Evolutionary conservation across 2,113 vertebrate genomes (phyloP).

Genomic region (Circaetus gallicus): DNA sequence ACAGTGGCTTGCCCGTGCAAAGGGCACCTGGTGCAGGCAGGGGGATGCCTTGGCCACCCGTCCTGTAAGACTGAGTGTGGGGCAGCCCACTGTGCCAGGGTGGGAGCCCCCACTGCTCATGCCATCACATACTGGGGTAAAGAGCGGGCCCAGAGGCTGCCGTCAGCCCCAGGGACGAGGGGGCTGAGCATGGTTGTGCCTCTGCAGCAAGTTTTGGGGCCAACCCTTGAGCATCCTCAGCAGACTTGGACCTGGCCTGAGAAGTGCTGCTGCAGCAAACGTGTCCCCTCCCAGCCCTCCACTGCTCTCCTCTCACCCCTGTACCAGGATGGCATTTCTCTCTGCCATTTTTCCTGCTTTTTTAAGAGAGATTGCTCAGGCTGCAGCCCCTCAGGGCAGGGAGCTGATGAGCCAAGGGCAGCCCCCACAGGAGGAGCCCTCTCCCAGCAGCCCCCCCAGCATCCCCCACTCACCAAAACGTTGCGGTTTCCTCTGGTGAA

Average conservation of each 20-base stretch:
- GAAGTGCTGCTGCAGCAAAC: background rate
- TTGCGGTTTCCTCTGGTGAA: constrained; percentile 90
- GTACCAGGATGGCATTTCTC: background rate
- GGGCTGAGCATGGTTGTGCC: background rate
- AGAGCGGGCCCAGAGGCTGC: background rate
- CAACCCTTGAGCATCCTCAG: background rate
- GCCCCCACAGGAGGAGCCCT: background rate
- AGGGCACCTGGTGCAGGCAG: background rate
- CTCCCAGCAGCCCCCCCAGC: background rate
- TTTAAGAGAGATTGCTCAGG: background rate
- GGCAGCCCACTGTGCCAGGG: background rate
- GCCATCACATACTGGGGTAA: background rate
- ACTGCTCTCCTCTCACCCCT: background rate
- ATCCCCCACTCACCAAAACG: constrained; percentile 81
- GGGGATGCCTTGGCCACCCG: background rate
- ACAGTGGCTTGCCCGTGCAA: accelerated
- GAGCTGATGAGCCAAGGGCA: background rate
- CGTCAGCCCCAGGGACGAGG: background rate
- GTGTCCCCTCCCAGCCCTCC: background rate
- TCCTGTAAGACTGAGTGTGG: accelerated
- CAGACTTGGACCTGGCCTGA: accelerated
- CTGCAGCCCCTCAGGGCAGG: background rate
- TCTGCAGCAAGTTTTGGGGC: background rate
- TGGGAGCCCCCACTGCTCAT: background rate
- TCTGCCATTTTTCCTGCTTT: background rate